Base-by-base conservation (phyloP, 2,888 invertebrate species). In the Trachelus stipa region DNA sequence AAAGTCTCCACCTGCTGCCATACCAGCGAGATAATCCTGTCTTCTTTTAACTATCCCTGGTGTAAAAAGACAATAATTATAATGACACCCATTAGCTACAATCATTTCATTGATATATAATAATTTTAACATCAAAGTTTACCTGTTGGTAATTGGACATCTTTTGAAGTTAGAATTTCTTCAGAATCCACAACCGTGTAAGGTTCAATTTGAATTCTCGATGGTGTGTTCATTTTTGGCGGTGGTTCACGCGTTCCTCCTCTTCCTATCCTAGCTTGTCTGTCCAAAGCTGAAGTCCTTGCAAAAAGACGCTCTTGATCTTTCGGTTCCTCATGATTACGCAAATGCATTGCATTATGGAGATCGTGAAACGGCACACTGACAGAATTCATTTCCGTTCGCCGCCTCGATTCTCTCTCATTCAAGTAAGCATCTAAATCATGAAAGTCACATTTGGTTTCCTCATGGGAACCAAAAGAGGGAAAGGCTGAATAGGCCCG, bases 21-120 rank as follows among this genome's bases (percentile, higher is more conserved):
- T 77, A n/a, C 84, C 85, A 68, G 81, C 74, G n/a, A 84, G 73
- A 74, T 85, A 84, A 79, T 85, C 82, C 23, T 80, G 68, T 74
- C 80, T 84, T 78, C 85, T 81, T 74, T 78, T 84, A 31, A 82
- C 79, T 68, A 85, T 75, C 77, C 85, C 85, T 85, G 40, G 23
- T 23, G 9, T 56, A 23, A 9, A 56, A 23, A 74, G 37, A 34
- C 9, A 23, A 56, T 56, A 56, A 56, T 56, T 56, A 56, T 23
- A 56, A 56, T 56, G 40, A 56, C 23, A 56, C 6, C 23, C 1
- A 56, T 15, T 56, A 56, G 9, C 23, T 23, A 9, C 9, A 56
- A 56, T 23, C 2, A 56, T 56, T 15, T 9, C 23, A 56, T 56
- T 56, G 40, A 56, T 56, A 56, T 23, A 56, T 23, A 56, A 56